Base-by-base conservation (phyloP, 1,140 invertebrate species). In the Procambarus clarkii region DNA sequence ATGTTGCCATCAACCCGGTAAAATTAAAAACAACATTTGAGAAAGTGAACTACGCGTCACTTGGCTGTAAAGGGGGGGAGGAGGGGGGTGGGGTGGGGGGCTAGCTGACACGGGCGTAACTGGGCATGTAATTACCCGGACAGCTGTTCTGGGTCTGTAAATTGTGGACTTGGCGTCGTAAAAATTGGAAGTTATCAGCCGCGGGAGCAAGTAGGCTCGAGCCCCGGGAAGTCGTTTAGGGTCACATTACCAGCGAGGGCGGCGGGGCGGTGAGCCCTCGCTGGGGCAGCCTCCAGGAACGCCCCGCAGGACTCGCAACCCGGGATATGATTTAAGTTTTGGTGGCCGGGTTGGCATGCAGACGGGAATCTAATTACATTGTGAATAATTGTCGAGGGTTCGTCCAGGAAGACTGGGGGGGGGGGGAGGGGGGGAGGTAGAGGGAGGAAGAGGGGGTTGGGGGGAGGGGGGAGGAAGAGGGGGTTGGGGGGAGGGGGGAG, bases 141-240 rank as follows among this genome's bases (percentile, higher is more conserved):
- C 81, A 83, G 54, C 46, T 83, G 81, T 83, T 83, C 21, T 45
- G 34, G 81, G 81, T 83, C 34, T 64, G 58, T 69, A 69, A 83
- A 83, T 83, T 83, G 50, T 64, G 18, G 81, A n/a, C 69, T 44
- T 64, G 54, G n/a, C 58, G 21, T 69, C 81, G 58, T 83, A 83
- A 83, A 83, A 83, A 83, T 83, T 64, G 44, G 34, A 13, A 83
- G 69, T 44, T 83, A 45, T 15, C 81, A 45, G 58, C 81, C 69
- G 69, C 81, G 34, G 24, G 45, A 69, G 58, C 44, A 69, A 69
- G 2, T 54, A 18, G 5, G 24, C 76, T 78, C 48, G 0, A 4
- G 3, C 77, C 77, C 45, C 9, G 2, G 24, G 21, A n/a, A 74
- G 69, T 34, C n/a, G n/a, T 11, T n/a, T 24, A 74, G 69, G 69